phyloP scores from a whole-genome alignment of 2,113 vertebrate genomes.

The Sinosuthora webbiana region DNA sequence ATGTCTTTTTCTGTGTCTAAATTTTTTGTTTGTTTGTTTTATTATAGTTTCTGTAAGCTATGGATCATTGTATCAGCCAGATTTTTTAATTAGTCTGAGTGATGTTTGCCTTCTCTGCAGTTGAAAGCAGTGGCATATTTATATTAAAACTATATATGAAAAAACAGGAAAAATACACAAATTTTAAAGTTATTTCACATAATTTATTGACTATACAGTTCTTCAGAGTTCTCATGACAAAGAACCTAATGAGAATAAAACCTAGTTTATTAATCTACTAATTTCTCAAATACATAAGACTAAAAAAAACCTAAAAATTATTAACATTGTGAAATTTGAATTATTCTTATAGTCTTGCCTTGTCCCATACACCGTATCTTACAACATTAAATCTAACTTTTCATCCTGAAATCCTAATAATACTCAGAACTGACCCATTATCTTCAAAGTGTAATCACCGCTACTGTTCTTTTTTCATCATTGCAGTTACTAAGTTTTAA shows the following conservation, averaged over 20 bases:
- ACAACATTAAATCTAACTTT: background rate
- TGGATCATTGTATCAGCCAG: background rate
- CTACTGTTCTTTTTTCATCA: background rate
- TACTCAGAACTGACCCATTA: background rate
- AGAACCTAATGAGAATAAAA: background rate
- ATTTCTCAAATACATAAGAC: background rate
- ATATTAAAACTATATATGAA: background rate
- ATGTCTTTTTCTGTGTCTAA: background rate
- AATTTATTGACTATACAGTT: background rate
- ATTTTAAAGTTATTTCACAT: background rate
- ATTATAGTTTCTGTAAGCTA: background rate
- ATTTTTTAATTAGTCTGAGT: background rate
- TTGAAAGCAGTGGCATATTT: background rate
- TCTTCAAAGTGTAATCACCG: background rate
- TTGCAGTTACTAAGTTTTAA: background rate
- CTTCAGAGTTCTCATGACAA: background rate
- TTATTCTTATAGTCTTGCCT: background rate
- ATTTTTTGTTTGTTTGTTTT: background rate
- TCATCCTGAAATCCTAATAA: background rate
- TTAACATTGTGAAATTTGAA: background rate
- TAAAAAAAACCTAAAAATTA: background rate
- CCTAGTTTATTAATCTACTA: background rate
- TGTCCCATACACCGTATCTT: background rate
- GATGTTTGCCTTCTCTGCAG: background rate
- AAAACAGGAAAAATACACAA: background rate